Percentiles rank a stretch among this genome's conserved stretches.
These are phyloP conservation scores for Urophycis tenuis DNA, from an alignment of 2,797 vertebrate genomes.

Conservation along the genomic window DNA sequence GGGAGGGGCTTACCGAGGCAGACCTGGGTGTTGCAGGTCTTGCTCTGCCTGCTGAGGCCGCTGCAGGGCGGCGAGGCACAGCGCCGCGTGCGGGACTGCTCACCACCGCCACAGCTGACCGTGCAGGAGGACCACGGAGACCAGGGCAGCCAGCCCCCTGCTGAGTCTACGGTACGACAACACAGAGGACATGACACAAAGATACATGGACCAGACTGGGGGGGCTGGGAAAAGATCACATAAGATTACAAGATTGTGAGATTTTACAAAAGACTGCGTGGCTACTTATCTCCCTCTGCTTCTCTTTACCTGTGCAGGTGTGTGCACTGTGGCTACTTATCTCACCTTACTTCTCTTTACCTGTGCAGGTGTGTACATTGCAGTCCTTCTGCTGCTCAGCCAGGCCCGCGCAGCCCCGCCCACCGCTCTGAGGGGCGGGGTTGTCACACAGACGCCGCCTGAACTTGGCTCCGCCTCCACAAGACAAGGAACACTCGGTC, in stretches of 20 bases:
- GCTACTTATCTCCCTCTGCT: too few relatives aligned
- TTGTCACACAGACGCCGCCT: conserved; percentile 71
- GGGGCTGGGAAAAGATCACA: too few relatives aligned
- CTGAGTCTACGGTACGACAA: conserved; percentile 50
- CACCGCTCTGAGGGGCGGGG: conserved; percentile 69
- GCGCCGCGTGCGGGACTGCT: conserved; percentile 71
- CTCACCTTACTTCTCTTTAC: conserved; percentile 32
- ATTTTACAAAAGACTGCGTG: conserved; percentile 35
- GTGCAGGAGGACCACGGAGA: conserved; percentile 78
- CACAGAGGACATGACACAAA: neutral
- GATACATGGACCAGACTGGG: neutral
- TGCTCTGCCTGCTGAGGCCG: conserved; percentile 74
- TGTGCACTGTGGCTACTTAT: conserved; percentile 58
- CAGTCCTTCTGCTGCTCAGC: conserved; percentile 64
- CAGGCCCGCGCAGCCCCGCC: conserved; percentile 66
- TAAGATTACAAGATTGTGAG: neutral
- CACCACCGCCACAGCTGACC: conserved; percentile 82
- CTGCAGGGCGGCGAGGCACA: conserved; percentile 68
- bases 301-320: conserved; percentile 63
- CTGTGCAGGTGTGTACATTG: conserved; percentile 61
- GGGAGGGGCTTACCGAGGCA: conserved; percentile 77
- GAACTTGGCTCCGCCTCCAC: conserved; percentile 64
- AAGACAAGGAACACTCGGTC: conserved; percentile 63
- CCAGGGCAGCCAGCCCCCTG: conserved; percentile 65
- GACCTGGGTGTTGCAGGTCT: conserved; percentile 80